Evolutionary conservation across 2,113 vertebrate genomes (phyloP), one percentile per base, ranked within the genome.

Genomic region (Talpa occidentalis): DNA sequence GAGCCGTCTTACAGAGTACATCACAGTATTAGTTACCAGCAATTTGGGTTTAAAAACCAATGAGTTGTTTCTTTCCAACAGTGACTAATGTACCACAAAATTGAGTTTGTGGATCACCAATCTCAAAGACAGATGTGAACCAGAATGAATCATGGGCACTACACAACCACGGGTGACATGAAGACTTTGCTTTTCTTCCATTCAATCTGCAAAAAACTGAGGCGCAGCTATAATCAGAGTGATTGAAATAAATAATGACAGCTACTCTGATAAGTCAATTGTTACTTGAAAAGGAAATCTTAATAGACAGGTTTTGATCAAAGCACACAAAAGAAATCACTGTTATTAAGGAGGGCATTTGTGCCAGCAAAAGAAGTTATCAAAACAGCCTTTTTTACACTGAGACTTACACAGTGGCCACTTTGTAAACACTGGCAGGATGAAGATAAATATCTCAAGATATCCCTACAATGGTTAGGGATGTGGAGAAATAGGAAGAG

Each of bases 1-100:
- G 12, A 91, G 54, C 9, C 64, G 28, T 62, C n/a, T n/a, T 74
- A 14, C 21, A 62, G 44, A 87, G 22, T 32, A 83, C 22, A 56
- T 26, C 3, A 16, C 21, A 72, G 16, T 60, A 70, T 82, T 70
- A 70, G 66, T 66, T 54, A 69, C 37, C 59, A 64, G 66, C 2
- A 82, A 73, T 85, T 70, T 14, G 84, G 59, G 37, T 70, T 95
- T 89, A 26, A 47, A 90, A 91, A 70, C 28, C n/a, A 52, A 35
- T 85, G 30, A 35, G 28, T 9, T 95, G 32, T 59, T 10, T 87
- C 54, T 67, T 84, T 62, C 78, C 56, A 88, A 44, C 35, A 54
- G 54, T 40, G 85, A 72, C 52, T 86, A 88, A 44, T 24, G 60
- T 35, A 24, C 44, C 77, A 88, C 28, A 88, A 78, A 94, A 76